Conservation (phyloP, 2,888 invertebrate genomes). For the Thyatira batis region DNA sequence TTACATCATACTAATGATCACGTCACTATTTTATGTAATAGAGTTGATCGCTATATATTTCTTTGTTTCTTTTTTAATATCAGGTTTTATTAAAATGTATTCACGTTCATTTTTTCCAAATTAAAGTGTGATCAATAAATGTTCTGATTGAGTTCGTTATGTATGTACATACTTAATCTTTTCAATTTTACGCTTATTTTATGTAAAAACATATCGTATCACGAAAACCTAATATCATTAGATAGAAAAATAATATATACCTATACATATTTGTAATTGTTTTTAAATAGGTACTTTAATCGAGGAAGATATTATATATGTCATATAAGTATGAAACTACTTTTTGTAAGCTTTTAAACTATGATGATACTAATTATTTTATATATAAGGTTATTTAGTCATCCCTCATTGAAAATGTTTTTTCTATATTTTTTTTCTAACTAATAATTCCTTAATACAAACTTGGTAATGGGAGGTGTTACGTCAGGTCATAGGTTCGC, state of each 20-base stretch:
- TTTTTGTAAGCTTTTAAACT: too few relatives aligned
- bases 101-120: not conserved
- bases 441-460: not conserved
- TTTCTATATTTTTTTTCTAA: not conserved
- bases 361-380: too few relatives aligned
- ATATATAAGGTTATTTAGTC: not conserved
- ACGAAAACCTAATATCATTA: too few relatives aligned
- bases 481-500: too few relatives aligned
- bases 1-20: not conserved
- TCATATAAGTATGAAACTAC: too few relatives aligned
- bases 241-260: too few relatives aligned
- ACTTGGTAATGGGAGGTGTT: too few relatives aligned
- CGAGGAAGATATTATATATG: too few relatives aligned
- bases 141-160: not conserved
- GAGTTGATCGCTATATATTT: not conserved
- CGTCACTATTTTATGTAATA: not conserved
- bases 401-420: not conserved
- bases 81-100: not conserved
- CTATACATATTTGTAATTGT: too few relatives aligned
- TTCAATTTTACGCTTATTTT: not conserved
- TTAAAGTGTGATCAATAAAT: not conserved
- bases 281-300: too few relatives aligned
- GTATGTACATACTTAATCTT: not conserved
- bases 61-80: not conserved
- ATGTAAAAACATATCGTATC: not conserved